Base-by-base conservation (phyloP, 2,888 invertebrate genomes). In the Dryobotodes eremita region DNA sequence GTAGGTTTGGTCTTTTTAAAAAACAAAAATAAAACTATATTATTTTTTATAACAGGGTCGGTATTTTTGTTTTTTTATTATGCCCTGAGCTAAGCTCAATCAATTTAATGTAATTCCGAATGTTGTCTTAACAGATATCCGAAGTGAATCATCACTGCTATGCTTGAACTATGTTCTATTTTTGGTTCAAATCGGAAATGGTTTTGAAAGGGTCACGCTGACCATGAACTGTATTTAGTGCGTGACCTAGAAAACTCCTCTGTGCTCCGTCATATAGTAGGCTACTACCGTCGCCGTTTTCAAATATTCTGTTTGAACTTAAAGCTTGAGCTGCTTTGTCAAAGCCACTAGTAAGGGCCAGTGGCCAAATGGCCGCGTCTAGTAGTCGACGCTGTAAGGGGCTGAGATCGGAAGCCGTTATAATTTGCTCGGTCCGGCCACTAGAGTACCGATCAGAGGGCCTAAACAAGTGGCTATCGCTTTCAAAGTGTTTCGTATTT, bases 151-250 rank as follows among this genome's bases (percentile, higher is more conserved):
- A 62, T 57, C 26, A 57, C 5, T 74, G 62, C 42, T 68, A 26
- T 50, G 15, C 50, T 65, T 75, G 62, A 57, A 62, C 31, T 50
- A 0, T 46, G 42, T 10, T 80, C 59, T 80, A 66, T 57, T 61
- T 80, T 57, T 42, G 8, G 36, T 80, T 64, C 17, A 20, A 59
- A 50, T 55, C 20, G n/a, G 55, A 76, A 68, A 62, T 36, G n/a
- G 42, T 50, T 42, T 42, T 42, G 13, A 71, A 42, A 76, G 57
- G 62, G 20, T 71, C 61, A 50, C 17, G n/a, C 15, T 62, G n/a
- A 17, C 55, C 23, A 17, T 57, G 8, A 71, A n/a, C 8, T 71
- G 2, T 3, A n/a, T 13, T 75, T 6, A n/a, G 13, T 20, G 42
- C 5, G 10, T 66, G 23, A 65, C 26, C 20, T 42, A 57, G n/a